These are phyloP conservation scores for Crenuchus spilurus DNA, from an alignment of 2,797 vertebrate species.

Conservation along the genomic window DNA sequence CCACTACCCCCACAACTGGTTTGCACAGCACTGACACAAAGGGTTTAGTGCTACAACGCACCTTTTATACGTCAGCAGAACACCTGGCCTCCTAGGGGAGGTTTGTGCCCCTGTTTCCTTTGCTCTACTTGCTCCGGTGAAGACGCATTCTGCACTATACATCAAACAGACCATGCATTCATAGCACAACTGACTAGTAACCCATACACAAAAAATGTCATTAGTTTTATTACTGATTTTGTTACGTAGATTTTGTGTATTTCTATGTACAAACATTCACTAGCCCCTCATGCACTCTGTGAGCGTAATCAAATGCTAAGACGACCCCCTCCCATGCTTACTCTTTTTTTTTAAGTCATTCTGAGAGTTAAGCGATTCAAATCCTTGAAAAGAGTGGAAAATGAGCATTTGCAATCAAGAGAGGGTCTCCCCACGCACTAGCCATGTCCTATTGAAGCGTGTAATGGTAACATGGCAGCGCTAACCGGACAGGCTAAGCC, in stretches of 20 bases:
- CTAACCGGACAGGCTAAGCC: constrained; percentile 39
- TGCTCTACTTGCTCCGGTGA: not conserved
- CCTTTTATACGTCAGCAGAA: constrained; percentile 52
- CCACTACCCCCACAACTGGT: not conserved
- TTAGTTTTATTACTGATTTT: not conserved
- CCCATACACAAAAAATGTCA: too few species aligned
- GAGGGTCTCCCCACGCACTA: constrained; percentile 12
- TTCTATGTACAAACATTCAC: constrained; percentile 44
- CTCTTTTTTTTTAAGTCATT: constrained; percentile 28
- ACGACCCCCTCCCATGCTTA: not conserved
- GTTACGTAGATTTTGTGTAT: not conserved
- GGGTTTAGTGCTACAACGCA: constrained; percentile 47
- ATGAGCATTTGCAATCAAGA: constrained; percentile 37
- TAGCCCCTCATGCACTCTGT: not conserved
- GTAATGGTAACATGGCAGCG: constrained; percentile 36
- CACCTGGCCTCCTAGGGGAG: constrained; percentile 63
- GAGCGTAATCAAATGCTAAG: constrained; percentile 1
- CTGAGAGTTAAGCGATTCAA: constrained; percentile 26
- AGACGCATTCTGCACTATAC: not conserved
- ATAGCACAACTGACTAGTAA: not conserved
- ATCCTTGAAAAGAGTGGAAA: constrained; percentile 38
- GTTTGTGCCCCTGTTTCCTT: constrained; percentile 9
- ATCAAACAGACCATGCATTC: not conserved
- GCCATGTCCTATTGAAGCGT: constrained; percentile 32
- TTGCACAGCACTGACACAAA: constrained; percentile 13